Evolutionary conservation across 2,888 invertebrate genomes (phyloP), one percentile per base, ranked within the genome.

Genomic region (Fabriciana adippe): DNA sequence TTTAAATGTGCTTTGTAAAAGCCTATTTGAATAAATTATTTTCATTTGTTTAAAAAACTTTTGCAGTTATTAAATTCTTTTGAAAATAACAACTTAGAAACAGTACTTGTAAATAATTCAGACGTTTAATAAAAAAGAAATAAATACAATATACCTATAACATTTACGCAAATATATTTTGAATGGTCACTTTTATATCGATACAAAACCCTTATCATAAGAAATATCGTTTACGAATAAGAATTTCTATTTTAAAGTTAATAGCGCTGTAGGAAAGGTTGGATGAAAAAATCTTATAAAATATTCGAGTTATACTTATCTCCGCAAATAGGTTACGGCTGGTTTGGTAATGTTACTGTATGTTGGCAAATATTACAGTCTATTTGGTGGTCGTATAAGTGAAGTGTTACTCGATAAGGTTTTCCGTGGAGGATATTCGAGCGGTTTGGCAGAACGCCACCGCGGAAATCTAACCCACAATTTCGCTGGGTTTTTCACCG

Each of bases 381-480:
- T 69, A 68, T 72, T 73, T 66, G 67, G 69, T 64, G 68, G 73
- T 64, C 70, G 66, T 69, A 69, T 62, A 60, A 69, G 67, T 64
- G 60, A 70, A 72, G 72, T 73, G 72, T 69, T 71, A 71, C 66
- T 61, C 67, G 72, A 72, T 73, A 73, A 71, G 73, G 73, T 69
- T 69, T 72, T 67, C 73, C 70, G 66, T 69, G 59, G 66, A 65
- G 71, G 72, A 72, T 71, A 73, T 73, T 72, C 72, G 68, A 71
- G 67, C 67, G 67, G 72, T 70, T 76, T 76, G 78, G 76, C 76
- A 73, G 66, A 61, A 41, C 64, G 73, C 77, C 76, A 74, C 64
- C 64, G 60, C 72, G 69, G 69, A 61, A 66, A 70, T 64, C 70
- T 57, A 67, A 62, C 57, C 66, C 69, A 61, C 69, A 69, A 69